phyloP scores from a whole-genome alignment of 2,797 vertebrate genomes.

The Sebastes baramenuke region DNA sequence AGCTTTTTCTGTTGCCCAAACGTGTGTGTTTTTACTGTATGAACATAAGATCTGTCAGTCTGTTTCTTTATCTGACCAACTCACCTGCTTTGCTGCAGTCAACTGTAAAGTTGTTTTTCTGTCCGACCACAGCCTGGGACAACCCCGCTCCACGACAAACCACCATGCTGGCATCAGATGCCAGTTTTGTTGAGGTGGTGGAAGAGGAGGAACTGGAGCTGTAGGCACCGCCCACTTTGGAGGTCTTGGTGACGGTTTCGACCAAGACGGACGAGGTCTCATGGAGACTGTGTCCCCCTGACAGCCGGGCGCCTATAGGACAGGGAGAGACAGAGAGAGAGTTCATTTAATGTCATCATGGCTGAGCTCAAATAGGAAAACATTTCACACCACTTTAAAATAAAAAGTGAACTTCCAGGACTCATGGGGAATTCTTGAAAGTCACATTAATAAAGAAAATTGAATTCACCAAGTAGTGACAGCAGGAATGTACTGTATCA shows the following conservation, averaged over 20 bases:
- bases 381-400: conserved; percentile 15
- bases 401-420: conserved; percentile 18
- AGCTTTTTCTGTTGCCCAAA: neutral
- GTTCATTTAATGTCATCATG: conserved; percentile 40
- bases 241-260: conserved; percentile 90
- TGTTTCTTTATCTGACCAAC: conserved; percentile 5
- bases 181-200: conserved; percentile 84
- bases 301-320: conserved; percentile 87
- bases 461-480: neutral
- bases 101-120: conserved; percentile 94
- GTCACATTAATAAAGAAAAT: conserved; percentile 2
- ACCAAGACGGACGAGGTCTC: conserved; percentile 95
- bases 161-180: conserved; percentile 92
- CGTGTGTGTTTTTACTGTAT: neutral
- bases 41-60: neutral
- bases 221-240: conserved; percentile 85
- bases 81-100: conserved; percentile 96
- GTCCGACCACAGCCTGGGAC: conserved; percentile 87
- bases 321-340: neutral
- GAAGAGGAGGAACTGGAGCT: conserved; percentile 83
- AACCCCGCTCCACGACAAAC: conserved; percentile 90
- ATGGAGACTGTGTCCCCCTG: conserved; percentile 95
- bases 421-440: conserved; percentile 14
- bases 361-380: conserved; percentile 20
- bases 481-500: conserved; percentile 2